Evolutionary conservation across 2,797 vertebrate species (phyloP).

Genomic region (Columba guinea): DNA sequence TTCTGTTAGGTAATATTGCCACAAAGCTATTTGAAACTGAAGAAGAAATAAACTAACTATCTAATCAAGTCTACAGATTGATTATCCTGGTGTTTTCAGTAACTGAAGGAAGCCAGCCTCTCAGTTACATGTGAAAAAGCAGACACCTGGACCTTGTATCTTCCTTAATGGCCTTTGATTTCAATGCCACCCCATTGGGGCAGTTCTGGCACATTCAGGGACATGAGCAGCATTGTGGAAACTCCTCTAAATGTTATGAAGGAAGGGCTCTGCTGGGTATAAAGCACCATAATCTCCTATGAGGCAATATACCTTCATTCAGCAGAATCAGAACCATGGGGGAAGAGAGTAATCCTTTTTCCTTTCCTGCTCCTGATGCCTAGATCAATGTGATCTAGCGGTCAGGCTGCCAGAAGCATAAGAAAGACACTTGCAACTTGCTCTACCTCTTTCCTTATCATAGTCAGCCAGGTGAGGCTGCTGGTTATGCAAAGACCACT

Average conservation of each 20-base stretch:
- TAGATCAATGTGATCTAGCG: neutral
- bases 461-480: neutral
- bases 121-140: neutral
- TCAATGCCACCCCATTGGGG: neutral
- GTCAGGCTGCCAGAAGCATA: neutral
- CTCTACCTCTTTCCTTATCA: neutral
- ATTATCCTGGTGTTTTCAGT: neutral
- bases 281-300: neutral
- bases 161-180: neutral
- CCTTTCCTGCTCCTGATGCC: neutral
- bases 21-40: neutral
- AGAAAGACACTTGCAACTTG: neutral
- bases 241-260: neutral
- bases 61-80: neutral
- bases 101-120: neutral
- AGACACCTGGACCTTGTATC: neutral
- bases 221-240: neutral
- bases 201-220: neutral
- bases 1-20: neutral
- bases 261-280: neutral
- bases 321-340: neutral
- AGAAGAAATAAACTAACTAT: neutral
- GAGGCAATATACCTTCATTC: neutral
- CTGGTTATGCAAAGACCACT: neutral
- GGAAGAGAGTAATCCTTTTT: neutral